These are phyloP conservation scores for Ferrisia virgata DNA, from an alignment of 2,888 invertebrate genomes.

Conservation along the genomic window DNA sequence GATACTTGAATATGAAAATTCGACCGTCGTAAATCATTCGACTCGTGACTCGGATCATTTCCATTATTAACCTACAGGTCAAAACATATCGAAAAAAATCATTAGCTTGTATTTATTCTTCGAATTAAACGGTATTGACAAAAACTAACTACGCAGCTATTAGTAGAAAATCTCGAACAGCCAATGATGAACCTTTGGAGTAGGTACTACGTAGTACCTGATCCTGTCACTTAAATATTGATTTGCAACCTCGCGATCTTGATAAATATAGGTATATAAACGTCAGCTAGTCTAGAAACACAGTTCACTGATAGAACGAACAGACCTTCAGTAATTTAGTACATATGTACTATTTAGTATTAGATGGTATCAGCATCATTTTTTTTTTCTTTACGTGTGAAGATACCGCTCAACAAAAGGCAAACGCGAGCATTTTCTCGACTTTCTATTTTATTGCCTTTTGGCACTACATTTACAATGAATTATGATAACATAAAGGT, in stretches of 20 bases:
- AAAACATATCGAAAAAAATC: neutral
- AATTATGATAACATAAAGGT: neutral
- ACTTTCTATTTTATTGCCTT: neutral
- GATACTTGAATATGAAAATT: neutral
- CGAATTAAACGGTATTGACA: neutral
- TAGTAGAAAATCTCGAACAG: neutral
- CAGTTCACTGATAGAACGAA: too few relatives aligned
- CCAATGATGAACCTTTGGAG: neutral
- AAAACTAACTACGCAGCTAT: neutral
- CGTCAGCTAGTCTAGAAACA: too few relatives aligned
- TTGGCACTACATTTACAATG: neutral
- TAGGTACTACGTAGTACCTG: neutral
- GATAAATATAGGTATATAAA: neutral
- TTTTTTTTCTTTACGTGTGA: neutral
- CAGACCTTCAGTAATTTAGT: too few relatives aligned
- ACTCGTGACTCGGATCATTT: neutral
- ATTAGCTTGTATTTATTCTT: neutral
- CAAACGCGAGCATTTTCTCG: neutral
- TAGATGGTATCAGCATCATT: too few relatives aligned
- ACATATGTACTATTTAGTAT: too few relatives aligned
- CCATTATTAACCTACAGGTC: neutral
- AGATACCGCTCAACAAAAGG: neutral
- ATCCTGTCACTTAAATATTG: neutral
- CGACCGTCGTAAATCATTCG: neutral
- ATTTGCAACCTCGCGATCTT: neutral